Conservation (phyloP, 2,797 vertebrate genomes). For the Rhynchonycteris naso region DNA sequence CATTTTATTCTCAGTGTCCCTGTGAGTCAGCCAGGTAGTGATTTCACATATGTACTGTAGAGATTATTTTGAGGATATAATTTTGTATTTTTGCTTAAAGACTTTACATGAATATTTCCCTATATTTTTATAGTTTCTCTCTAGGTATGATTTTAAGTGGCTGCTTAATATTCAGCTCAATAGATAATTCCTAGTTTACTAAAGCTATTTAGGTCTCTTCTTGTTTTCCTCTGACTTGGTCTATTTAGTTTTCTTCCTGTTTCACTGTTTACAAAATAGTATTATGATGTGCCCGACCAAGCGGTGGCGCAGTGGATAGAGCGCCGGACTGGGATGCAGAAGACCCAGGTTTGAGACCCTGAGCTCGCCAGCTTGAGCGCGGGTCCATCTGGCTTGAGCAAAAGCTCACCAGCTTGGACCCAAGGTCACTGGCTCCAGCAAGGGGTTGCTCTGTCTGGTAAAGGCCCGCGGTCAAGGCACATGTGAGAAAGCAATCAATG, state of each 20-base stretch:
- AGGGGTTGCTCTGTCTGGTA: too few relatives aligned
- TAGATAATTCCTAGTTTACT: not conserved
- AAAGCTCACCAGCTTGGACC: too few relatives aligned
- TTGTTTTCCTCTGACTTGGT: not conserved
- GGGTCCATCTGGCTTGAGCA: too few relatives aligned
- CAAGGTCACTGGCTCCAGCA: too few relatives aligned
- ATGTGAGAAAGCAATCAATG: too few relatives aligned
- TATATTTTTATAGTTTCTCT: not conserved
- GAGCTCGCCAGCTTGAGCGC: too few relatives aligned
- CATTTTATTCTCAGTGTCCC: not conserved
- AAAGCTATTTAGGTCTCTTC: not conserved
- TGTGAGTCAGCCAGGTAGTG: not conserved
- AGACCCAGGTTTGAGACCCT: too few relatives aligned
- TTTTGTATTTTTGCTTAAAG: constrained; percentile 37
- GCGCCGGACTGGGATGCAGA: too few relatives aligned
- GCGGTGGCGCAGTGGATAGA: too few relatives aligned
- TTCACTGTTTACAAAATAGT: not conserved
- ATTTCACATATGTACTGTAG: not conserved
- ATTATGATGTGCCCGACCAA: too few relatives aligned
- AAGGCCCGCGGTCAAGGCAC: too few relatives aligned
- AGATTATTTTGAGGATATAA: not conserved
- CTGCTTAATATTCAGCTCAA: not conserved
- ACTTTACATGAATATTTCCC: not conserved
- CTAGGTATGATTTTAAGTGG: not conserved
- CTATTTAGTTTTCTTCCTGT: not conserved